A percentile compares a stretch with the other conserved stretches of the same genome.
These are phyloP conservation scores for Cygnus buccinator DNA, from an alignment of 2,113 vertebrate species.

Conservation along the genomic window DNA sequence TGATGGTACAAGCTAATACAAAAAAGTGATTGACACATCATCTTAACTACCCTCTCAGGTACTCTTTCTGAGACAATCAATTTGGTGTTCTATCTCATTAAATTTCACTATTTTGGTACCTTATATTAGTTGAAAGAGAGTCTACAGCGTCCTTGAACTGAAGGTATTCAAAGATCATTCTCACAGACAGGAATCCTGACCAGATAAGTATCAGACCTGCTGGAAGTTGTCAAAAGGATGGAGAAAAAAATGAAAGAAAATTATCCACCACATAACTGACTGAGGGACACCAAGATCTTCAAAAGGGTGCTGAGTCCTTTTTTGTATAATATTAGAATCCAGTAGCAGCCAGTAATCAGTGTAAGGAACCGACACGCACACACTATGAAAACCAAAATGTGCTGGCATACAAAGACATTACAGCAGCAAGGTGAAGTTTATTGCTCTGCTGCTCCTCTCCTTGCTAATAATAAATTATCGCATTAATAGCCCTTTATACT, in stretches of 20 bases:
- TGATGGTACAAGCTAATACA: slow-evolving; percentile 43
- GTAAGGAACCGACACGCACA: background rate
- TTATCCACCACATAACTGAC: background rate
- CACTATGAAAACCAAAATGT: background rate
- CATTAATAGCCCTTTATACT: slow-evolving; percentile 50
- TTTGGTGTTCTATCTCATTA: slow-evolving; percentile 74
- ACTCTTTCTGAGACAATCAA: slow-evolving; percentile 64
- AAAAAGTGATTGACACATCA: slow-evolving; percentile 69
- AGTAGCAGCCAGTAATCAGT: background rate
- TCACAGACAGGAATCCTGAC: slow-evolving; percentile 22
- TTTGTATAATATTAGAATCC: background rate
- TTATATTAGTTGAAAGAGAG: slow-evolving; percentile 54
- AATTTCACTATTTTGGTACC: slow-evolving; percentile 60
- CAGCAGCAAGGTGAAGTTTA: slow-evolving; percentile 24
- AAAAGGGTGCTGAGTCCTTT: background rate
- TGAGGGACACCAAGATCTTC: background rate
- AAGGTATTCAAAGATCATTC: slow-evolving; percentile 53
- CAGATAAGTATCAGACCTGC: slow-evolving; percentile 28
- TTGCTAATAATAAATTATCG: slow-evolving; percentile 43
- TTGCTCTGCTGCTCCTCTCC: slow-evolving; percentile 21
- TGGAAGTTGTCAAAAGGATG: slow-evolving; percentile 17
- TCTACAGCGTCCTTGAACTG: slow-evolving; percentile 57
- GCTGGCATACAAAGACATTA: background rate
- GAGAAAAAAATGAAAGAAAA: slow-evolving; percentile 8
- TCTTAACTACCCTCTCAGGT: slow-evolving; percentile 56